Evolutionary conservation across 2,797 vertebrate species (phyloP), one percentile per base, ranked within the genome.

Genomic region (Siniperca obscura): DNA sequence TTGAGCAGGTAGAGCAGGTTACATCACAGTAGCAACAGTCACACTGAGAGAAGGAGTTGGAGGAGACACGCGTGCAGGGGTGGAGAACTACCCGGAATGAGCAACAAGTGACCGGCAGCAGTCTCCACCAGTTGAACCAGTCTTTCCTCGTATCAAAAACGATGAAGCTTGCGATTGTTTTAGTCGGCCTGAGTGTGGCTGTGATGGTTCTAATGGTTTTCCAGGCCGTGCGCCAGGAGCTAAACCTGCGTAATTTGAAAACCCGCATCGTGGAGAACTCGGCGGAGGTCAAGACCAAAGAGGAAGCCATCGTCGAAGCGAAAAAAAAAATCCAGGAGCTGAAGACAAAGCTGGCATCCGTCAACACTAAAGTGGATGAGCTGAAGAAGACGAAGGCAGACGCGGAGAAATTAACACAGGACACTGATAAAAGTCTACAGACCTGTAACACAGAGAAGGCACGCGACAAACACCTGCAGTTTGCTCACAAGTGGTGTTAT

Each of bases 401-500:
- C 0, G 0, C 0, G 0, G 44, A 60, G 1, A 89, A 77, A 14
- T 2, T 36, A 2, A 5, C 13, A 2, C 1, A 2, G 0, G 66
- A 53, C 0, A 0, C 21, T 5, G 83, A 50, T 0, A 55, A 13
- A 2, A 30, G 0, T 27, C 46, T 96, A 56, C 0, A 61, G 75
- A 78, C 70, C 21, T 96, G 96, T 65, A 71, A 80, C 40, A 14
- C 2, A 1, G 74, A 90, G 2, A 95, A 94, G 96, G 96, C 85
- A 89, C 85, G 80, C 0, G 21, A 25, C 42, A 64, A 62, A 59
- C 76, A 36, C 38, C 36, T 59, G 70, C 27, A 17, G 13, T 34
- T 48, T 36, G 16, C 13, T 17, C 21, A n/a, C 12, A 70, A 5
- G 13, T 36, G 1, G 10, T 48, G 22, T 48, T 44, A 40, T 52